Evolutionary conservation across 2,797 vertebrate species (phyloP), one percentile per base, ranked within the genome.

Genomic region (Triplophysa bombifrons): DNA sequence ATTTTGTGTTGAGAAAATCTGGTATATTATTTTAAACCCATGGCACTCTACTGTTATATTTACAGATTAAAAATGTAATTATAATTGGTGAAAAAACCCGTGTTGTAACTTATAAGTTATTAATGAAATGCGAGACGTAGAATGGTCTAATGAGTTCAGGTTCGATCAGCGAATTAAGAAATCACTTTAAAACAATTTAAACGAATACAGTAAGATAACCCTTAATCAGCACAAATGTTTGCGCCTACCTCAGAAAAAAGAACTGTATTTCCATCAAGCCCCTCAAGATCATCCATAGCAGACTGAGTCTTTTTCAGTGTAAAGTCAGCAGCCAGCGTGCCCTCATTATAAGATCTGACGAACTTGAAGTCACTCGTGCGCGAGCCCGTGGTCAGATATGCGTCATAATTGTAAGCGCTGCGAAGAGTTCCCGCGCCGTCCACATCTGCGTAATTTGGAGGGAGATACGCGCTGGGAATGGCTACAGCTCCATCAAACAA

Each of bases 351-450:
- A 58, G 85, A 83, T 76, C 80, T 87, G 19, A 84, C 66, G 84
- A 89, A 88, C 78, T 86, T 87, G 73, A 91, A 88, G 12, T 88
- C 85, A 22, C 85, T 88, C 17, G 87, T 86, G 2, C 68, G 82
- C 16, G 85, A 87, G 38, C 87, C 86, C 0, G 89, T 85, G 1
- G 91, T 84, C 30, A 91, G 72, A 3, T 89, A 91, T 0, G 92
- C 70, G 74, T 91, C 90, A 83, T 92, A 93, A 61, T 91, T 88
- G 80, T 88, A 92, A 10, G 7, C 16, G 48, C 80, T 78, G 44
- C 80, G 90, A 85, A 90, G 87, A n/a, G 88, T 87, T 8, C 12
- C 83, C 69, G 64, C 78, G n/a, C 76, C 81, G 38, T 83, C 88
- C 83, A 87, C 64, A 7, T 84, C 82, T 56, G 84, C 78, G 61